These are phyloP conservation scores for Microtus agrestis DNA, from an alignment of 2,797 vertebrate genomes.

Conservation along the genomic window DNA sequence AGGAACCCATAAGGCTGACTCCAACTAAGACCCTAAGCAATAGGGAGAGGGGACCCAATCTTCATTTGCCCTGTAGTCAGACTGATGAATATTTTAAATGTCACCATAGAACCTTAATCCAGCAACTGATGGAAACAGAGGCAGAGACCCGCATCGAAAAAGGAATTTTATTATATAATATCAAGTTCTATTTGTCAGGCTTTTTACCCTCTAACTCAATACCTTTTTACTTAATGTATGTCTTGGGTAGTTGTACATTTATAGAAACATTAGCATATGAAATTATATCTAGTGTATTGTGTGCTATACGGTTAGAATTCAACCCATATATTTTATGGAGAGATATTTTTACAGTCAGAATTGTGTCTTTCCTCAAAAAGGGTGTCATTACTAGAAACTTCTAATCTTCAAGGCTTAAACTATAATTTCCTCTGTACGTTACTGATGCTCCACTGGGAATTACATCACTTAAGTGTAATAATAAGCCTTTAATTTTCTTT, in stretches of 20 bases:
- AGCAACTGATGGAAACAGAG: too few relatives aligned
- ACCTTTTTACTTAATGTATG: background rate
- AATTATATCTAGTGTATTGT: constrained; percentile 3
- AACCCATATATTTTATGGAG: constrained; percentile 32
- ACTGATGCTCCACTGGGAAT: constrained; percentile 44
- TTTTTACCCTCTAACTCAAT: background rate
- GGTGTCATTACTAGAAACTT: constrained; percentile 19
- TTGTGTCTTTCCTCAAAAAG: constrained; percentile 27
- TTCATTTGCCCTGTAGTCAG: too few relatives aligned
- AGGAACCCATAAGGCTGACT: too few relatives aligned
- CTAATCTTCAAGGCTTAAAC: background rate
- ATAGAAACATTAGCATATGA: constrained; percentile 7
- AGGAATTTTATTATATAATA: too few relatives aligned
- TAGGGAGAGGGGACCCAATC: too few relatives aligned
- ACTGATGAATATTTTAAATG: too few relatives aligned
- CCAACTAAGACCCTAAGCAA: too few relatives aligned
- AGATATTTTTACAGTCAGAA: constrained; percentile 47
- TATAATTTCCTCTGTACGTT: constrained; percentile 41
- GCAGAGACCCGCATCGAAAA: too few relatives aligned
- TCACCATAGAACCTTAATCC: too few relatives aligned
- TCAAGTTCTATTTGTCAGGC: background rate
- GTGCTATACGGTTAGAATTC: constrained; percentile 25
- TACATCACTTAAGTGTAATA: background rate
- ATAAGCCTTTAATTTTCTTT: constrained; percentile 39
- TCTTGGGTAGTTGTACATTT: background rate